Base-by-base conservation (phyloP, 1,140 invertebrate genomes). In the Diachasma alloeum region DNA sequence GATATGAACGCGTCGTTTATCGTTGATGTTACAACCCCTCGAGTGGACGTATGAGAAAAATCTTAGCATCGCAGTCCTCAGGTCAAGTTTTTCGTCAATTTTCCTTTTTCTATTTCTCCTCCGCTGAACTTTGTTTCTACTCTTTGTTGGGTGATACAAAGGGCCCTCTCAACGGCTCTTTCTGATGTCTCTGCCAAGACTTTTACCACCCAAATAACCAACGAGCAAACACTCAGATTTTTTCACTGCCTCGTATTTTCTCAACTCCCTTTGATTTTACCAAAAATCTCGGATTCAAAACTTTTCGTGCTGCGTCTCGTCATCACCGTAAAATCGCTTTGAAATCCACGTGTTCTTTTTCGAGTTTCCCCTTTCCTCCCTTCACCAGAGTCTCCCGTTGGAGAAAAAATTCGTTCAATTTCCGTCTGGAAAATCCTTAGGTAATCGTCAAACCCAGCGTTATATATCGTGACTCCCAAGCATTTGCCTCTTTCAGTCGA, bases 331-430 rank as follows among this genome's bases (percentile, higher is more conserved):
- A 56, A 72, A 72, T 72, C 44, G 46, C 70, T 72, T 72, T 72
- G 46, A 72, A 72, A 17, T 22, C 48, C 48, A 36, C 15, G 70
- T 72, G 44, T 56, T 56, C 31, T 17, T 31, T 36, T 0, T 8
- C 15, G 26, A 42, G 3, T 42, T 11, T 42, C 13, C 39, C 9
- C 9, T 31, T 31, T 42, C 39, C 39, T 42, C 9, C 36, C 13
- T 13, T 13, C 17, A 4, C 46, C 13, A 19, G 19, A 48, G 44
- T n/a, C 44, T 22, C 13, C 69, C 5, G 17, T 8, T n/a, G 24
- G 53, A 24, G 11, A 53, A 48, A 48, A 72, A 72, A 72, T 36
- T 11, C 46, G 22, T 72, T 56, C 70, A 72, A 72, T 72, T 72
- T 72, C 70, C 46, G 19, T 26, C 46, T 72, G 24, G 70, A 72